Percentiles rank a stretch among this genome's conserved stretches.
These are phyloP conservation scores for Athalia rosae DNA, from an alignment of 2,888 invertebrate species.

Conservation along the genomic window DNA sequence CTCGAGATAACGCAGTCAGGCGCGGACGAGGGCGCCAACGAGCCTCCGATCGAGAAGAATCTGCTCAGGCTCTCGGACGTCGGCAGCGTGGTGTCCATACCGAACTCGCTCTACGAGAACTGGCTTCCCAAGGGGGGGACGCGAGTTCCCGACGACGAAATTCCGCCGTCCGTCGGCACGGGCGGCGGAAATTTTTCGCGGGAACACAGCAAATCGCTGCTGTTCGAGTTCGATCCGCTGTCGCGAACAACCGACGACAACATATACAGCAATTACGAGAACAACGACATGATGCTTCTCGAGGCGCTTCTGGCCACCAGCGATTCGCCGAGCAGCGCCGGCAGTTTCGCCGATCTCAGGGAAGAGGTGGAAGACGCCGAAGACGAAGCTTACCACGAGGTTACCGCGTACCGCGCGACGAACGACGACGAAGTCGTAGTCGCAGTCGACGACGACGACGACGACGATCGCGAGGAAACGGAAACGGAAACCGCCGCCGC, in stretches of 20 bases:
- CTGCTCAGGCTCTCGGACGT: slow-evolving; percentile 55
- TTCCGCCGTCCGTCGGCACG: slow-evolving; percentile 48
- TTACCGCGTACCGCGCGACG: slow-evolving; percentile 67
- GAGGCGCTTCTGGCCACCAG: slow-evolving; percentile 83
- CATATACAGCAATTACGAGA: slow-evolving; percentile 71
- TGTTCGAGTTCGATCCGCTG: slow-evolving; percentile 66
- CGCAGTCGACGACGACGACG: too few relatives aligned
- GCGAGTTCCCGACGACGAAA: slow-evolving; percentile 68
- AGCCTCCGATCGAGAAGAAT: slow-evolving; percentile 54
- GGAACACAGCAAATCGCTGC: slow-evolving; percentile 63
- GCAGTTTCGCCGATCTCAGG: slow-evolving; percentile 72
- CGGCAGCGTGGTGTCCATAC: slow-evolving; percentile 60
- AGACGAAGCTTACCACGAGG: slow-evolving; percentile 72
- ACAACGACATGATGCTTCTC: slow-evolving; percentile 79
- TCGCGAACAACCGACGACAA: slow-evolving; percentile 57
- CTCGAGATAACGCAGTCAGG: slow-evolving; percentile 65
- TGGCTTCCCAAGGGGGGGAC: slow-evolving; percentile 57
- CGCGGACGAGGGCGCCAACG: slow-evolving; percentile 57
- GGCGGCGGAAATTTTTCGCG: slow-evolving; percentile 68
- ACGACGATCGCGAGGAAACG: too few relatives aligned
- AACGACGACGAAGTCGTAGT: too few relatives aligned
- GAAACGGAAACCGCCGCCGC: too few relatives aligned
- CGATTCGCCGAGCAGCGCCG: slow-evolving; percentile 79
- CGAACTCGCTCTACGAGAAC: slow-evolving; percentile 75
- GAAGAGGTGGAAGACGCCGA: slow-evolving; percentile 72